Percentiles rank a stretch among this genome's conserved stretches.
Evolutionary conservation across 2,113 vertebrate species (phyloP).

Genomic region (Takifugu bimaculatus): DNA sequence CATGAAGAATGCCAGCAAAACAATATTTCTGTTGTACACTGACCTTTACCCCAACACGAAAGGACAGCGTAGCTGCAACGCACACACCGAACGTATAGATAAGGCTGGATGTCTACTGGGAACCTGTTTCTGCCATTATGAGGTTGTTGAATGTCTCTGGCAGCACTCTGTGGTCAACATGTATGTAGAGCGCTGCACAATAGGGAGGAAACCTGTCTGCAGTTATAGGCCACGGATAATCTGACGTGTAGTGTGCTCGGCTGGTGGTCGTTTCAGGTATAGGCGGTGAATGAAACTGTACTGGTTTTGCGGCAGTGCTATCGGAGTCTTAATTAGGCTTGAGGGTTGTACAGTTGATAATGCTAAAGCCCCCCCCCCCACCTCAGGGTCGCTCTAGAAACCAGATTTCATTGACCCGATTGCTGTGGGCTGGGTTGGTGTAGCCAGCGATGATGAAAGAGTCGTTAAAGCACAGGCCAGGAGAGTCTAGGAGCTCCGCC

Average conservation of each 20-base stretch:
- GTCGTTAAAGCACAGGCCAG: slow-evolving; percentile 65
- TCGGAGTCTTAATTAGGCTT: slow-evolving; percentile 37
- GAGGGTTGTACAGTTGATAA: slow-evolving; percentile 15
- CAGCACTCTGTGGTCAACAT: slow-evolving; percentile 10
- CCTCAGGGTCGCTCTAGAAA: slow-evolving; percentile 78
- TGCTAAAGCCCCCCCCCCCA: neutral
- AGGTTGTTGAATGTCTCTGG: slow-evolving; percentile 15
- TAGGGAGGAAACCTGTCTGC: slow-evolving; percentile 4
- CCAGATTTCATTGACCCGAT: slow-evolving; percentile 86
- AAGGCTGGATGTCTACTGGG: slow-evolving; percentile 36
- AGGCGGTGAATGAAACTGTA: slow-evolving; percentile 40
- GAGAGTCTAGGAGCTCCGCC: slow-evolving; percentile 77
- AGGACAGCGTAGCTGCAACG: slow-evolving; percentile 17
- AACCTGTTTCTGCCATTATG: slow-evolving; percentile 1
- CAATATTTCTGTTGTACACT: neutral
- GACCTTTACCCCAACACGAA: slow-evolving; percentile 22
- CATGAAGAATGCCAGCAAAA: slow-evolving; percentile 5
- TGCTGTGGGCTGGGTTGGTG: slow-evolving; percentile 82
- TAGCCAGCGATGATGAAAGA: slow-evolving; percentile 86
- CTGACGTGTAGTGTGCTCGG: slow-evolving; percentile 28
- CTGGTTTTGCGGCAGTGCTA: slow-evolving; percentile 37
- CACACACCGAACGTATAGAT: slow-evolving; percentile 14
- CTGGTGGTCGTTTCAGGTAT: slow-evolving; percentile 34
- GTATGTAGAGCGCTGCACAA: neutral
- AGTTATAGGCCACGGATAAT: neutral